Conservation (phyloP, 2,888 invertebrate genomes). For the Drosophila siamana region DNA sequence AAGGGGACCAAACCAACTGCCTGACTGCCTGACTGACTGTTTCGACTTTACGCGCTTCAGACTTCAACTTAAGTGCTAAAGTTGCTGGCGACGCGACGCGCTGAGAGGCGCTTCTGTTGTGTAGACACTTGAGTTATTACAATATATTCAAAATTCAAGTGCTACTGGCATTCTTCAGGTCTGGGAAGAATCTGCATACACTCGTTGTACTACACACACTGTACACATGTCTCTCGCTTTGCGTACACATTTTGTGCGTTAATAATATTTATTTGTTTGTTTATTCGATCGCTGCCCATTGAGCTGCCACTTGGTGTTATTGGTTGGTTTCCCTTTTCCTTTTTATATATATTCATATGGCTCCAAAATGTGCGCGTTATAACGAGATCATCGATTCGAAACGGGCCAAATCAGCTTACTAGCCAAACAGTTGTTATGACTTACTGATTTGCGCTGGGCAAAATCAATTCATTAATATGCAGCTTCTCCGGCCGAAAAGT, state of each 20-base stretch:
- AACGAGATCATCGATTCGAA: slow-evolving; percentile 65
- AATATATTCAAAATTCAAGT: slow-evolving; percentile 78
- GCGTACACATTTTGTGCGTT: slow-evolving; percentile 42
- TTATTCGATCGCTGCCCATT: slow-evolving; percentile 61
- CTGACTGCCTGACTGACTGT: slow-evolving; percentile 46
- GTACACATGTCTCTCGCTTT: slow-evolving; percentile 2
- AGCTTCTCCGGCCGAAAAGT: slow-evolving; percentile 41
- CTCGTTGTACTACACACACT: background rate
- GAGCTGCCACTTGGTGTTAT: slow-evolving; percentile 61
- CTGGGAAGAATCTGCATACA: slow-evolving; percentile 51
- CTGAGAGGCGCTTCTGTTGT: slow-evolving; percentile 75
- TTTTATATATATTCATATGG: slow-evolving; percentile 4
- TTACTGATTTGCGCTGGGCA: slow-evolving; percentile 14
- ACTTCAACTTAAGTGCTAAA: slow-evolving; percentile 78
- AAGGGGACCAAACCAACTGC: slow-evolving; percentile 7
- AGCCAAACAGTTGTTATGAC: slow-evolving; percentile 9
- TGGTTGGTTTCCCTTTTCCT: background rate
- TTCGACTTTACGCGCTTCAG: slow-evolving; percentile 69
- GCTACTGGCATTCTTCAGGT: slow-evolving; percentile 66
- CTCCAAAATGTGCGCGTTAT: slow-evolving; percentile 58
- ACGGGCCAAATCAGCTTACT: slow-evolving; percentile 35
- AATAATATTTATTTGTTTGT: slow-evolving; percentile 64
- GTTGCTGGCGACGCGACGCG: slow-evolving; percentile 81
- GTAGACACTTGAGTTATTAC: slow-evolving; percentile 78
- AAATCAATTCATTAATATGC: slow-evolving; percentile 42